phyloP scores from a whole-genome alignment of 2,797 vertebrate species.

The Hippocampus kuda region DNA sequence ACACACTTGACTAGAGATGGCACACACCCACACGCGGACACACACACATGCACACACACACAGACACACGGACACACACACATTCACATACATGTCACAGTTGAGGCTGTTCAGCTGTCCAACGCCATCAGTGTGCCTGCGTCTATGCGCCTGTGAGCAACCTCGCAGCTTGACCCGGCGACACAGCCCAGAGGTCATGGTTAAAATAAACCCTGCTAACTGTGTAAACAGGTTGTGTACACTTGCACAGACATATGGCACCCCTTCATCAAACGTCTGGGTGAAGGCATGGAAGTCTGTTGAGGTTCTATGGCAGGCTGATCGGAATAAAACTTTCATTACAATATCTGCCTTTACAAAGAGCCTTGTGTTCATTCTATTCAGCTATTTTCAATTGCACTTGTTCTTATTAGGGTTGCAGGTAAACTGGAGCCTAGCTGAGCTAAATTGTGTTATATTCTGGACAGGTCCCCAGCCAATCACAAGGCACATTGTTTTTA shows the following conservation, averaged over 20 bases:
- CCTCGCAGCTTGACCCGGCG: conserved; percentile 3
- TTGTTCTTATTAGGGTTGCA: too few species aligned
- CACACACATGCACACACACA: conserved; percentile 12
- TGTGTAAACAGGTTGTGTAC: conserved; percentile 25
- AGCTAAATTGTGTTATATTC: too few species aligned
- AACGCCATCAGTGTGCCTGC: conserved; percentile 10
- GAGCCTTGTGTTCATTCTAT: neutral
- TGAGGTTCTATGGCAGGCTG: neutral
- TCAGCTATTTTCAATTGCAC: too few species aligned
- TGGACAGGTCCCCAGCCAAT: too few species aligned
- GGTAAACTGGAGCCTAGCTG: too few species aligned
- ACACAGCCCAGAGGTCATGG: conserved; percentile 14
- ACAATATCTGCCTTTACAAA: neutral
- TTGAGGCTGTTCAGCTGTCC: conserved; percentile 9
- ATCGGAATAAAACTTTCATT: neutral
- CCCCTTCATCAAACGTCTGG: conserved; percentile 5
- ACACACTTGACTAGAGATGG: neutral
- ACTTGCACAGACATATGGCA: conserved; percentile 14
- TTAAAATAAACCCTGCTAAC: conserved; percentile 24
- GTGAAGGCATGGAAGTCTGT: conserved; percentile 1
- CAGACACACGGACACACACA: conserved; percentile 10
- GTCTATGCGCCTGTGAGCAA: conserved; percentile 9
- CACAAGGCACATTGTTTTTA: too few species aligned
- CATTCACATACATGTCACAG: conserved; percentile 8
- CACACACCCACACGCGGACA: conserved; percentile 10